Evolutionary conservation across 2,888 invertebrate genomes (phyloP).

Genomic region (Mactromeris polynyma): DNA sequence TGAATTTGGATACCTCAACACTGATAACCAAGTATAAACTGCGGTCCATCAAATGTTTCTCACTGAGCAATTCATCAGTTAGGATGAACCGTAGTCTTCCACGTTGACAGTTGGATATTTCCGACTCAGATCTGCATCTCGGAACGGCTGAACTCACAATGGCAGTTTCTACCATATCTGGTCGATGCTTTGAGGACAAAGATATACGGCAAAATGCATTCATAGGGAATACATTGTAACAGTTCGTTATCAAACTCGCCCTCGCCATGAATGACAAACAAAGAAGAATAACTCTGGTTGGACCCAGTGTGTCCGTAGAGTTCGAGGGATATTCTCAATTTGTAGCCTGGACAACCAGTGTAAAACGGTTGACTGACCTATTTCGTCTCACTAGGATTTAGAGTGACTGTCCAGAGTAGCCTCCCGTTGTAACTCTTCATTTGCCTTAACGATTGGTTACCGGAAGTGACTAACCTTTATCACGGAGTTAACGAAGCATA

Average conservation of each 20-base stretch:
- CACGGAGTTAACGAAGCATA: too few relatives aligned
- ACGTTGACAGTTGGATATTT: conserved; percentile 48
- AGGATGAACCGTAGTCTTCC: conserved; percentile 55
- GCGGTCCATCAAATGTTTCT: conserved; percentile 39
- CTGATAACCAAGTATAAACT: conserved; percentile 40
- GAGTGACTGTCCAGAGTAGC: conserved; percentile 59
- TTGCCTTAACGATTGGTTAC: not conserved
- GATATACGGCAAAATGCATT: conserved; percentile 46
- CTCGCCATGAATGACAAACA: conserved; percentile 72
- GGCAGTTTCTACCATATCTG: not conserved
- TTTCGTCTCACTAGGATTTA: conserved; percentile 35
- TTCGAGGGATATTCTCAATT: conserved; percentile 71
- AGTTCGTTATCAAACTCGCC: conserved; percentile 78
- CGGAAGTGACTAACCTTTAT: not conserved
- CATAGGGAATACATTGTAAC: conserved; percentile 76
- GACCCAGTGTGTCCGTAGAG: conserved; percentile 70
- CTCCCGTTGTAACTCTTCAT: conserved; percentile 53
- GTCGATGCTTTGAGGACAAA: not conserved
- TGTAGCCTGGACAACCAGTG: conserved; percentile 80
- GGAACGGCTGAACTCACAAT: conserved; percentile 51
- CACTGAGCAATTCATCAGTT: conserved; percentile 46
- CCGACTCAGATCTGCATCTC: conserved; percentile 43
- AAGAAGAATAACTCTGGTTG: conserved; percentile 65
- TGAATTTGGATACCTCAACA: not conserved
- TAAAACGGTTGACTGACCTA: conserved; percentile 75